Conservation (phyloP, 2,113 vertebrate genomes). For the Phalacrocorax brasilianus region DNA sequence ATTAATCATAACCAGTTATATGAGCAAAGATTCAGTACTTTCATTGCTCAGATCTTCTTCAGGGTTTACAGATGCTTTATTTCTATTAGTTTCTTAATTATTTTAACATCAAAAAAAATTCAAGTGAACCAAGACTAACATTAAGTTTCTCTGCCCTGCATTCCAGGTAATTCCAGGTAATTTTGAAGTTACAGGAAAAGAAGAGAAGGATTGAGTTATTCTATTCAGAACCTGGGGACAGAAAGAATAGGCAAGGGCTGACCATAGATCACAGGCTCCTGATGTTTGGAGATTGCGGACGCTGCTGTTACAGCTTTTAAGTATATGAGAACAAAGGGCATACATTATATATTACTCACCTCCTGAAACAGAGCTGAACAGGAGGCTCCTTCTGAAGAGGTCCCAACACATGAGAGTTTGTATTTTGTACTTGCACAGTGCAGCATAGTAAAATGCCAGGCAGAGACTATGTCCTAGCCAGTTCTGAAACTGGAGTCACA, state of each 20-base stretch:
- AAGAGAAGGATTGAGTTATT: background rate
- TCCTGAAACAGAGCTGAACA: background rate
- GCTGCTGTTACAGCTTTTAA: background rate
- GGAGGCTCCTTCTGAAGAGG: background rate
- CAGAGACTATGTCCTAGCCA: background rate
- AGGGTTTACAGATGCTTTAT: background rate
- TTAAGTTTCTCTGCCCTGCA: background rate
- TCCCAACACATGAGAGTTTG: background rate
- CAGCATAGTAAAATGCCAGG: background rate
- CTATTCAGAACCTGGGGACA: background rate
- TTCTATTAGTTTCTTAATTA: background rate
- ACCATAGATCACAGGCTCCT: accelerated
- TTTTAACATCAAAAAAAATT: background rate
- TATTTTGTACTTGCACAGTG: background rate
- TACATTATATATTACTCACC: background rate
- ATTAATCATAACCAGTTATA: background rate
- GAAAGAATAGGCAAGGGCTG: background rate
- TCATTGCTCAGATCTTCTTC: background rate
- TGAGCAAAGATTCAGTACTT: background rate
- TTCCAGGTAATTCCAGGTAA: background rate
- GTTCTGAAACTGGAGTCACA: background rate
- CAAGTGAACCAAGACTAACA: background rate
- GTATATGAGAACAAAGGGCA: background rate
- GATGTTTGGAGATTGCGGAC: background rate
- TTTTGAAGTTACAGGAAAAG: background rate